Evolutionary conservation across 2,797 vertebrate species (phyloP), one percentile per base, ranked within the genome.

Genomic region (Malurus leucopterus): DNA sequence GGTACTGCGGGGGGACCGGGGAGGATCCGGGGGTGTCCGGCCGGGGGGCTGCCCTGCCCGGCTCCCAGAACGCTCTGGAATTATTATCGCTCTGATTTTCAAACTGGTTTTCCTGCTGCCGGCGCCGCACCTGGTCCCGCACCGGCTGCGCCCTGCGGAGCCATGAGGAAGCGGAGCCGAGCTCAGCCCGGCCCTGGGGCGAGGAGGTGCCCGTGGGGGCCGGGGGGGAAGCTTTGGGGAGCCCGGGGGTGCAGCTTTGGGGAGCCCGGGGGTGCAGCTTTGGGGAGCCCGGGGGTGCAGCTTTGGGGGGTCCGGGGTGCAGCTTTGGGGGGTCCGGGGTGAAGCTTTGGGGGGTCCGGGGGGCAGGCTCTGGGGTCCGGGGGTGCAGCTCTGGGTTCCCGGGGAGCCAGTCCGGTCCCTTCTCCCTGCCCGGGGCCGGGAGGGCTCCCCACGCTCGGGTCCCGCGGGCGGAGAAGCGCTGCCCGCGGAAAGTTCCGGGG

Each of bases 21-120:
- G 7, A 7, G 15, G 18, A 6, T 11, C 4, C 21, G 7, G 6
- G 10, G 46, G 24, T 72, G 34, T 36, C 73, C 54, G 12, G 34
- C 34, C 18, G 3, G 7, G 22, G 72, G 46, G 62, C 44, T 73
- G 27, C 38, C 58, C 53, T 3, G 46, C 43, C 13, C 6, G 43
- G 2, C 53, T 22, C 9, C 44, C 49, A 0, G 7, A 65, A n/a
- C 4, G 11, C 30, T 53, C 29, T 38, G n/a, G 6, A n/a, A 50
- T 74, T 11, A 7, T 29, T 2, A 3, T 21, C 5, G 4, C 18
- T 26, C 7, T 17, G 9, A 2, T 59, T 43, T 43, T 3, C 1
- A 12, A 68, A 11, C 21, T 44, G 29, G 4, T 43, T 46, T 15
- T 29, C 8, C 55, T 16, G 12, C 54, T 50, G 7, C 44, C 27